These are phyloP conservation scores for Anthoptus insignis DNA, from an alignment of 2,888 invertebrate genomes.

Conservation along the genomic window DNA sequence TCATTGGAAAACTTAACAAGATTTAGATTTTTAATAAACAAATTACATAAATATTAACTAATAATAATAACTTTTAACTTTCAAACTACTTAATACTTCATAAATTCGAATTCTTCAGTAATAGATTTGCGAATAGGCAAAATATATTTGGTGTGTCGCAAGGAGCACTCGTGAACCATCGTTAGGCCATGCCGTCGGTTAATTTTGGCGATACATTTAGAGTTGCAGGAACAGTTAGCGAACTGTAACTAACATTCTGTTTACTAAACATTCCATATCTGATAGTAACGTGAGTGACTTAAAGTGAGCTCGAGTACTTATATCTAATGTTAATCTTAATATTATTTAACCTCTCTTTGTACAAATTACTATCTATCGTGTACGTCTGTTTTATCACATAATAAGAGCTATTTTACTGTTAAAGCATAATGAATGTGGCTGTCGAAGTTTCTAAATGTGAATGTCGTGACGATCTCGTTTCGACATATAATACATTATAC, in stretches of 20 bases:
- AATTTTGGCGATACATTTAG: slow-evolving; percentile 20
- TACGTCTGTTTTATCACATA: slow-evolving; percentile 44
- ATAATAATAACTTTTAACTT: too few species aligned
- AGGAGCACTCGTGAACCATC: slow-evolving; percentile 44
- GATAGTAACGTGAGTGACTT: slow-evolving; percentile 78
- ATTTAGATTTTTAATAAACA: too few species aligned
- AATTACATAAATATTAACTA: too few species aligned
- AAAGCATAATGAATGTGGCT: slow-evolving; percentile 46
- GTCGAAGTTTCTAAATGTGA: slow-evolving; percentile 35
- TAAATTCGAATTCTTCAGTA: too few species aligned
- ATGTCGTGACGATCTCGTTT: slow-evolving; percentile 46
- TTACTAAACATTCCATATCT: slow-evolving; percentile 79
- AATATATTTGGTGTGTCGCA: slow-evolving; percentile 45
- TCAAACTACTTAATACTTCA: too few species aligned
- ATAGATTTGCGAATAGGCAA: background rate
- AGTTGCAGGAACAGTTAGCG: slow-evolving; percentile 47
- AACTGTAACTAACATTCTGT: slow-evolving; percentile 62
- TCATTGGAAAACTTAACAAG: too few species aligned
- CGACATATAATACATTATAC: slow-evolving; percentile 55
- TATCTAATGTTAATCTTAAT: slow-evolving; percentile 53
- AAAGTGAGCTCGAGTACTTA: slow-evolving; percentile 85
- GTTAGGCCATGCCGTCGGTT: slow-evolving; percentile 60
- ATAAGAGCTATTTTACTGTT: slow-evolving; percentile 42
- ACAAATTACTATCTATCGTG: slow-evolving; percentile 57
- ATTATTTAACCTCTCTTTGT: slow-evolving; percentile 56